Conservation (phyloP, 2,113 vertebrate species). For the Galbula dea region DNA sequence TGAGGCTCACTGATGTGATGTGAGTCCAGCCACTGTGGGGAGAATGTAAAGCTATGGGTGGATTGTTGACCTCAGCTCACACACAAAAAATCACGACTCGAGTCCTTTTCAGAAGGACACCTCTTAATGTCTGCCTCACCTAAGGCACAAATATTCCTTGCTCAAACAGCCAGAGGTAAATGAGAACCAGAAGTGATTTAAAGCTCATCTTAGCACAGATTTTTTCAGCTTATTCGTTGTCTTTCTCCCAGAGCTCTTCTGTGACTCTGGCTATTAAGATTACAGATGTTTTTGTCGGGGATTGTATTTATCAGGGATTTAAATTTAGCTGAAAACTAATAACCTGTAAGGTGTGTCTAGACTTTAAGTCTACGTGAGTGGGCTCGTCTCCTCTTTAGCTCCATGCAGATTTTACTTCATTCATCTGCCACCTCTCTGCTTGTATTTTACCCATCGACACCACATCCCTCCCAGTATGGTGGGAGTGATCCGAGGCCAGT, state of each 20-base stretch:
- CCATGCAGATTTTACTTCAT: neutral
- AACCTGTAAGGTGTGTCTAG: constrained; percentile 6
- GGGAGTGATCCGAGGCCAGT: fast-evolving
- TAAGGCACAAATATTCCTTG: neutral
- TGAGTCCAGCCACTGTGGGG: fast-evolving
- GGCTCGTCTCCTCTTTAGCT: neutral
- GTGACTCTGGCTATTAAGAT: constrained; percentile 35
- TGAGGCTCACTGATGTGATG: fast-evolving
- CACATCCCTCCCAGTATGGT: fast-evolving
- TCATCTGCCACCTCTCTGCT: neutral
- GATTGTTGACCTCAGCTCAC: neutral
- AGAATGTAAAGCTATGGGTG: fast-evolving
- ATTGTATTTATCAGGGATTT: constrained; percentile 48
- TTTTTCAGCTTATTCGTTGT: constrained; percentile 50
- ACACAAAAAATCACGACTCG: fast-evolving
- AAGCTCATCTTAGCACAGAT: constrained; percentile 45
- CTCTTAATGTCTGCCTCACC: neutral
- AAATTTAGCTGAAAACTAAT: constrained; percentile 53
- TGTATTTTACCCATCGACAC: neutral
- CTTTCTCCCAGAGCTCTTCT: constrained; percentile 23
- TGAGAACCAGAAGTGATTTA: constrained; percentile 37
- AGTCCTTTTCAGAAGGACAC: neutral
- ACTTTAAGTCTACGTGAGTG: neutral
- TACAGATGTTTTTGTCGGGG: constrained; percentile 51
- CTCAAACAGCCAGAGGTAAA: constrained; percentile 3